These are phyloP conservation scores for Miichthys miiuy DNA, from an alignment of 2,797 vertebrate genomes.

Conservation along the genomic window DNA sequence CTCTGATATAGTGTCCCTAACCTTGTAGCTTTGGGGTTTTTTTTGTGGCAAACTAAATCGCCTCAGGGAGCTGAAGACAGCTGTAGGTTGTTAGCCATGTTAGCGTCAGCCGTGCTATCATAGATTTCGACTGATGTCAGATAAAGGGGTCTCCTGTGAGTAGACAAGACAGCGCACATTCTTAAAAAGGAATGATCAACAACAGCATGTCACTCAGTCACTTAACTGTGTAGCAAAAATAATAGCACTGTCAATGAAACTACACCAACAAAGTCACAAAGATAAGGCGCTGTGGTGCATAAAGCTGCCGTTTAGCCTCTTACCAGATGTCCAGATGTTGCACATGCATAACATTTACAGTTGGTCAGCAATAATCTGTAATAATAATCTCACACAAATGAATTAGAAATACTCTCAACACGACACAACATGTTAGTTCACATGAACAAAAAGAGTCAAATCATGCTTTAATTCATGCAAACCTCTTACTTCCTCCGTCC, in stretches of 20 bases:
- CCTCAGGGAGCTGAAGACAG: constrained; percentile 1
- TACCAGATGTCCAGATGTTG: constrained; percentile 49
- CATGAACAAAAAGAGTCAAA: not conserved
- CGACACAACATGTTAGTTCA: not conserved
- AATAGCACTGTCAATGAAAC: no score
- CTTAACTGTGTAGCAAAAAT: no score
- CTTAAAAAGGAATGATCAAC: no score
- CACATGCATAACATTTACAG: constrained; percentile 44
- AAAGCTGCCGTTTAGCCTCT: constrained; percentile 13
- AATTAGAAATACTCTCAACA: constrained; percentile 21
- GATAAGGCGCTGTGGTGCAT: no score
- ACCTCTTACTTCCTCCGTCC: not conserved
- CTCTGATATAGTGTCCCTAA: constrained; percentile 25
- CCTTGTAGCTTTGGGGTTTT: not conserved
- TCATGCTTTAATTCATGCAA: not conserved
- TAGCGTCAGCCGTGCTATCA: not conserved
- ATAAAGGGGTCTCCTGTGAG: not conserved
- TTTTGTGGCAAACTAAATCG: constrained; percentile 7
- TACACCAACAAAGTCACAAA: no score
- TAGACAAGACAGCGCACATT: not conserved
- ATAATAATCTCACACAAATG: not conserved
- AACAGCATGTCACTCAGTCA: not conserved
- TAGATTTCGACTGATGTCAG: not conserved
- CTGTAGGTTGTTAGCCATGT: constrained; percentile 17
- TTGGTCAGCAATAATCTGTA: constrained; percentile 28